A percentile compares a stretch with the other conserved stretches of the same genome.
phyloP scores from a whole-genome alignment of 1,140 invertebrate genomes.

The Drosophila ficusphila region DNA sequence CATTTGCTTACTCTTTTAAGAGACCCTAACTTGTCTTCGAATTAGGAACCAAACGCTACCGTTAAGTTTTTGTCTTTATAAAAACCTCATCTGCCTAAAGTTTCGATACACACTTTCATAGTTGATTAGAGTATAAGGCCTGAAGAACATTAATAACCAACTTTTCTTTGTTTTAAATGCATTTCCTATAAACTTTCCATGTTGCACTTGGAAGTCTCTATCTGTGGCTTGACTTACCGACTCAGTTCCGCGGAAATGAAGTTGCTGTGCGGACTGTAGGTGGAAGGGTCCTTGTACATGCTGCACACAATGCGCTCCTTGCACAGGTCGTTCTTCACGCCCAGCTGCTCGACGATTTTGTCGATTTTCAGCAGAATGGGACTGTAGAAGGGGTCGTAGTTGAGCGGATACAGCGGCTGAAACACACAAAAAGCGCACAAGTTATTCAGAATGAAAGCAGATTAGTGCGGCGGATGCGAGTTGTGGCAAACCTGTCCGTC shows the following conservation, averaged over 20 bases:
- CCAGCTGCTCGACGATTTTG: slow-evolving; percentile 88
- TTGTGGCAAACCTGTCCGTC: slow-evolving; percentile 75
- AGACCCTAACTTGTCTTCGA: no score
- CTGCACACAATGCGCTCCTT: slow-evolving; percentile 91
- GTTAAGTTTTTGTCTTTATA: no score
- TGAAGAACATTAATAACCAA: neutral
- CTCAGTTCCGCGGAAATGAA: slow-evolving; percentile 92
- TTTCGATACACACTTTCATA: no score
- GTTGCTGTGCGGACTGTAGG: slow-evolving; percentile 92
- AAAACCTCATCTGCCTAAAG: no score
- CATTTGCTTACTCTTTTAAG: no score
- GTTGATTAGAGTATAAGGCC: no score
- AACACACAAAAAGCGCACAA: slow-evolving; percentile 7
- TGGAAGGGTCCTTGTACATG: slow-evolving; percentile 91
- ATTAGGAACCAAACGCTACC: no score
- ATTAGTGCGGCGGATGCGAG: neutral
- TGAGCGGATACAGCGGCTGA: slow-evolving; percentile 80
- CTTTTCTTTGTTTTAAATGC: no score
- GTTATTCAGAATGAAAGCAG: slow-evolving; percentile 23
- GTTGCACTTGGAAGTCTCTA: neutral
- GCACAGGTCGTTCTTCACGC: slow-evolving; percentile 88
- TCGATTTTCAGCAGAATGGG: slow-evolving; percentile 90
- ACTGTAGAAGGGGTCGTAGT: slow-evolving; percentile 90
- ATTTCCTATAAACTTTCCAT: neutral
- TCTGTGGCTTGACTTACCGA: slow-evolving; percentile 86